These are phyloP conservation scores for Lutraria lutraria DNA, from an alignment of 2,888 invertebrate species.

Conservation along the genomic window DNA sequence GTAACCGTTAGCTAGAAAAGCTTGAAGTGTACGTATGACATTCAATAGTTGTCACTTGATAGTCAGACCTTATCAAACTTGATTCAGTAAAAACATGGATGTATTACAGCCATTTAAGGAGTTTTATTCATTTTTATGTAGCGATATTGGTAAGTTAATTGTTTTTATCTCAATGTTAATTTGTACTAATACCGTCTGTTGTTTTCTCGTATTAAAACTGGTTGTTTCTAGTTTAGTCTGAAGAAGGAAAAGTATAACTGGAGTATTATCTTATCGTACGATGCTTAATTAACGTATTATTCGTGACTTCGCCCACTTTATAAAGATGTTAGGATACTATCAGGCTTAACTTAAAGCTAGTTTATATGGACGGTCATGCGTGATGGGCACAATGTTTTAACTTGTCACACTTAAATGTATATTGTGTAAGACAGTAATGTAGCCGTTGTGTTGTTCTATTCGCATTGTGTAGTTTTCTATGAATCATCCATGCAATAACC, in stretches of 20 bases:
- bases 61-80: neutral
- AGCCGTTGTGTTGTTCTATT: too few species aligned
- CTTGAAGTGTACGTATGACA: neutral
- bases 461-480: too few species aligned
- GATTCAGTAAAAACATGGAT: neutral
- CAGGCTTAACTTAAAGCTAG: too few species aligned
- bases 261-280: neutral
- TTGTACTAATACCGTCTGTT: too few species aligned
- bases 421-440: too few species aligned
- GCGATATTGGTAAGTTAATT: slow-evolving; percentile 1
- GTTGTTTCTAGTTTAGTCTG: too few species aligned
- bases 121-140: slow-evolving; percentile 6
- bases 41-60: neutral
- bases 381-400: too few species aligned
- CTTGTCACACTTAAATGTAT: too few species aligned
- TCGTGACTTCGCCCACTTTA: neutral
- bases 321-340: too few species aligned
- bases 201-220: too few species aligned
- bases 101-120: neutral
- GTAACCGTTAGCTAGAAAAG: neutral
- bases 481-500: too few species aligned
- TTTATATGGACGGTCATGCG: too few species aligned
- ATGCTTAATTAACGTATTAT: neutral
- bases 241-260: neutral
- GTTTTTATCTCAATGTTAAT: neutral